Evolutionary conservation across 1,140 invertebrate species (phyloP).

Genomic region (Drosophila lowei): DNA sequence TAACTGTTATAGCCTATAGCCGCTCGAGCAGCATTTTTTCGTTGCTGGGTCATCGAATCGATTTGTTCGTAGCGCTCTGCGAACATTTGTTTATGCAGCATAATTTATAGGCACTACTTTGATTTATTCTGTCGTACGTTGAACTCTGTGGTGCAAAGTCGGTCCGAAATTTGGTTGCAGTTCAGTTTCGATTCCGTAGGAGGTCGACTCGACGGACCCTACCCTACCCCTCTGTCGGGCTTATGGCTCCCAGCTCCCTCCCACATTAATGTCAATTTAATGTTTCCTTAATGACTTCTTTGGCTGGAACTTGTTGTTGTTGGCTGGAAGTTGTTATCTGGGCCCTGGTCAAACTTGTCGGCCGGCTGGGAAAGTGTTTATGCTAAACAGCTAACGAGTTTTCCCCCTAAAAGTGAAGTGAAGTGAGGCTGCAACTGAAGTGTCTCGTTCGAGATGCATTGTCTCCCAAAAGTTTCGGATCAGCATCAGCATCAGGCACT

Average conservation of each 20-base stretch:
- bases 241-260: not conserved
- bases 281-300: conserved; percentile 82
- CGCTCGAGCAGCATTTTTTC: conserved; percentile 33
- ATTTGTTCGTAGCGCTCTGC: conserved; percentile 47
- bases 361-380: conserved; percentile 75
- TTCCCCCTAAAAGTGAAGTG: conserved; percentile 42
- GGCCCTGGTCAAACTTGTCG: conserved; percentile 72
- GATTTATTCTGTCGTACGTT: conserved; percentile 60
- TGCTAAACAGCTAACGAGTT: conserved; percentile 81
- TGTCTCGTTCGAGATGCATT: conserved; percentile 20
- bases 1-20: conserved; percentile 73
- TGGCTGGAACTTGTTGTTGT: conserved; percentile 65
- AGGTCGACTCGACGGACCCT: too few species aligned
- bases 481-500: conserved; percentile 3
- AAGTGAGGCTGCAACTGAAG: too few species aligned
- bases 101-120: conserved; percentile 70
- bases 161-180: conserved; percentile 13
- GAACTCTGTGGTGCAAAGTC: conserved; percentile 20
- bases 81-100: conserved; percentile 23
- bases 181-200: too few species aligned
- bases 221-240: too few species aligned
- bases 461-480: conserved; percentile 27
- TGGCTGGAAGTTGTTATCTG: conserved; percentile 62
- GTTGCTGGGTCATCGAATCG: conserved; percentile 60
- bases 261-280: conserved; percentile 82